Evolutionary conservation across 2,797 vertebrate species (phyloP).

Genomic region (Alectoris magna): DNA sequence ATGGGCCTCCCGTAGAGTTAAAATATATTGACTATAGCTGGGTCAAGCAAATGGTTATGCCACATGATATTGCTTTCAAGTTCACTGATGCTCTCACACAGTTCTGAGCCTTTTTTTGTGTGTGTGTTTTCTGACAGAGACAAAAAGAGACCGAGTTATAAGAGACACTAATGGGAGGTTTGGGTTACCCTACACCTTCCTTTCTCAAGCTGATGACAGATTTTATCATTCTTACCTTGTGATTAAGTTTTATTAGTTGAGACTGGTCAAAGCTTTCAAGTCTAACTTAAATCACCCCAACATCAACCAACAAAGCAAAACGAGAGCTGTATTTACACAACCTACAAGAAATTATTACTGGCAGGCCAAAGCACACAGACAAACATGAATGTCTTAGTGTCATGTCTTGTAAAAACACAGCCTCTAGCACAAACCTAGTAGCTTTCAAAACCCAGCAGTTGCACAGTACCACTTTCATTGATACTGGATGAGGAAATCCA

Average conservation of each 20-base stretch:
- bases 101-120: neutral
- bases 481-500: neutral
- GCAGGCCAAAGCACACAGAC: neutral
- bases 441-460: neutral
- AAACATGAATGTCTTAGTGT: neutral
- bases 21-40: neutral
- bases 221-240: neutral
- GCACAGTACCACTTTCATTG: neutral
- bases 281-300: neutral
- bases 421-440: neutral
- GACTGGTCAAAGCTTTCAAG: neutral
- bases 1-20: neutral
- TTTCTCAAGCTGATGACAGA: neutral
- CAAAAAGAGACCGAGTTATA: neutral
- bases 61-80: neutral
- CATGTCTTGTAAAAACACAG: neutral
- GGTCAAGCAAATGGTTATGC: neutral
- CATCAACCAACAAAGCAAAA: neutral
- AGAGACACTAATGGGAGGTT: neutral
- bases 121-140: neutral
- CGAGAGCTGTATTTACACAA: neutral
- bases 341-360: neutral
- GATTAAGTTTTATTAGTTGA: neutral
- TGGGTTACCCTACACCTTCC: neutral
- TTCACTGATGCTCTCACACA: neutral